Evolutionary conservation across 30 jellyfish, hydroid and myxozoan genomes (phyloP).

Genomic region (Haliclystus octoradiatus): DNA sequence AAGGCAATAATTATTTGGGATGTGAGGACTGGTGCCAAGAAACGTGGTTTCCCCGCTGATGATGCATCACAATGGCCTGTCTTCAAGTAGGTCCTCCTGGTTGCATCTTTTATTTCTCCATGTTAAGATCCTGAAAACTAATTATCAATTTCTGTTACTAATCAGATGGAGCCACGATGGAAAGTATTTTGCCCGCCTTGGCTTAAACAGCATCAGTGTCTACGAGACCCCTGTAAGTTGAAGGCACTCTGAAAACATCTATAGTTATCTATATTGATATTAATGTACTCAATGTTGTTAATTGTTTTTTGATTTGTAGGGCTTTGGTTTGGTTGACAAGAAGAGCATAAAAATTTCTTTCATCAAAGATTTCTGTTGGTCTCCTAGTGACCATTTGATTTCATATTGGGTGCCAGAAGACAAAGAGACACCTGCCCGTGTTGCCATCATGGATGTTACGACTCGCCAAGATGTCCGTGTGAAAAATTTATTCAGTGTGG

Average conservation of each 20-base stretch:
- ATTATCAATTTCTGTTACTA: neutral
- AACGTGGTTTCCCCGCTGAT: slow-evolving; percentile 80
- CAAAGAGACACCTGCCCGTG: slow-evolving; percentile 86
- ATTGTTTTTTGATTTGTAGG: no score
- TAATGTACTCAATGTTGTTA: no score
- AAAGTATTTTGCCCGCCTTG: slow-evolving; percentile 68
- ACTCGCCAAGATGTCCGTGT: slow-evolving; percentile 72
- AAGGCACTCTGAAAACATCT: no score
- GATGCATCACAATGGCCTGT: slow-evolving; percentile 96
- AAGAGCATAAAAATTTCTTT: slow-evolving; percentile 71
- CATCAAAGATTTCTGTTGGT: slow-evolving; percentile 86
- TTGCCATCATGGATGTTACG: slow-evolving; percentile 81
- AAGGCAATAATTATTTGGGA: slow-evolving; percentile 92
- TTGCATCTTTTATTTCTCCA: neutral
- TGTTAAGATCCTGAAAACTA: no score
- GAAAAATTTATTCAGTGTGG: slow-evolving; percentile 86
- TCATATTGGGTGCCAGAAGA: slow-evolving; percentile 98
- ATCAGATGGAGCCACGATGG: slow-evolving; percentile 91
- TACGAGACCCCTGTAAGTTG: slow-evolving; percentile 78
- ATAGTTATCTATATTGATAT: no score
- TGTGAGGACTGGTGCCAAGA: slow-evolving; percentile 54
- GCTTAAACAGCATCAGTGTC: slow-evolving; percentile 59
- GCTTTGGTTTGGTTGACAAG: slow-evolving; percentile 80
- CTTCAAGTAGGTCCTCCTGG: slow-evolving; percentile 45
- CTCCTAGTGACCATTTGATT: slow-evolving; percentile 71